phyloP scores from a whole-genome alignment of 1,140 invertebrate genomes.

The Heterodera carotae region DNA sequence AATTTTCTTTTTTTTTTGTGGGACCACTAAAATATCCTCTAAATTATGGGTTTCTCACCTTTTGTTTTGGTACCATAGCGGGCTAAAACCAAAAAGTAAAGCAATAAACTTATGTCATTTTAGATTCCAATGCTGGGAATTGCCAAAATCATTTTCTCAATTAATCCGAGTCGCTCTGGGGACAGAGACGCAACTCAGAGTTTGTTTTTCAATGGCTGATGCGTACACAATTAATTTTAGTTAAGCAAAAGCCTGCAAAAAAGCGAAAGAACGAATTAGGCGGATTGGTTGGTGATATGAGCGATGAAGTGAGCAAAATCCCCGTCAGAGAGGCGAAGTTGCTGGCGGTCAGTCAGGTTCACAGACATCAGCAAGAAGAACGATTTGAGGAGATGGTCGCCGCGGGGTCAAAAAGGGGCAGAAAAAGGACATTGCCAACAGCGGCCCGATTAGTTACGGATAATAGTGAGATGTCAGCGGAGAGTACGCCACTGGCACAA shows the following conservation, averaged over 20 bases:
- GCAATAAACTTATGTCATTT: no score
- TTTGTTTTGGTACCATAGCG: no score
- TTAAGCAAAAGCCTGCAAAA: constrained; percentile 24
- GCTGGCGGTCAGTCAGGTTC: constrained; percentile 6
- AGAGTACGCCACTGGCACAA: not conserved
- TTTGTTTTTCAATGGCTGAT: not conserved
- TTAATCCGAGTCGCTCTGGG: not conserved
- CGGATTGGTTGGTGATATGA: constrained; percentile 15
- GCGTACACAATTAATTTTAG: constrained; percentile 1
- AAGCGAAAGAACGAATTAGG: constrained; percentile 25
- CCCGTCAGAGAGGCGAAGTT: not conserved
- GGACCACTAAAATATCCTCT: no score
- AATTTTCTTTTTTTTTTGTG: no score
- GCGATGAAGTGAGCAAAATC: not conserved
- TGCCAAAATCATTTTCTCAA: constrained; percentile 22
- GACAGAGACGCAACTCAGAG: constrained; percentile 3
- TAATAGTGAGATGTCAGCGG: not conserved
- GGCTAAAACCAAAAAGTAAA: no score
- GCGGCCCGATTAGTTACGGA: not conserved
- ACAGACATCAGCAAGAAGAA: not conserved
- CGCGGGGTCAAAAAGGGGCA: not conserved
- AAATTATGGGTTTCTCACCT: no score
- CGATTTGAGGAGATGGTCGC: not conserved
- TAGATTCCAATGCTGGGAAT: constrained; percentile 11
- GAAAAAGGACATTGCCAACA: not conserved